Evolutionary conservation across 2,797 vertebrate species (phyloP).

Genomic region (Myripristis jacobus): DNA sequence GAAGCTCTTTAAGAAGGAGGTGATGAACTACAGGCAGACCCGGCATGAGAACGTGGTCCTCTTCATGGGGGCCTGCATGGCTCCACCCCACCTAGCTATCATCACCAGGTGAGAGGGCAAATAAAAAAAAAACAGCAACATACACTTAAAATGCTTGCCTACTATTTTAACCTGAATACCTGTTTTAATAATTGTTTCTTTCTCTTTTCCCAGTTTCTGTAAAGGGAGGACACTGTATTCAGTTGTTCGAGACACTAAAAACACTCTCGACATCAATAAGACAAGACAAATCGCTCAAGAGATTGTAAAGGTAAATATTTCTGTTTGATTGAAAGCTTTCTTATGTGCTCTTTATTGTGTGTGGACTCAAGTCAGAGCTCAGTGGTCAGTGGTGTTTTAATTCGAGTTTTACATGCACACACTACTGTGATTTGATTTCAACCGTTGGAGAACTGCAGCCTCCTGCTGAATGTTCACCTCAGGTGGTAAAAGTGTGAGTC

Average conservation of each 20-base stretch:
- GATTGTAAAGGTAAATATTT: constrained; percentile 91
- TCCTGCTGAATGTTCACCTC: too few relatives aligned
- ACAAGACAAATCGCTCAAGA: constrained; percentile 98
- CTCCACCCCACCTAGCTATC: constrained; percentile 97
- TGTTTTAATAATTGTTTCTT: too few relatives aligned
- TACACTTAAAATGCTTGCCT: too few relatives aligned
- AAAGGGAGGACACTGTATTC: constrained; percentile 96
- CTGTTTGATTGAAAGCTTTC: background rate
- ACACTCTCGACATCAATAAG: constrained; percentile 94
- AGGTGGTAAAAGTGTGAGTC: too few relatives aligned
- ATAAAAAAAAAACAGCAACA: too few relatives aligned
- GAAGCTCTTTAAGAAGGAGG: constrained; percentile 99
- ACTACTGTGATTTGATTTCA: too few relatives aligned
- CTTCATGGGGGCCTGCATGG: constrained; percentile 99
- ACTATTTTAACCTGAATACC: too few relatives aligned
- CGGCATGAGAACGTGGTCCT: constrained; percentile 98
- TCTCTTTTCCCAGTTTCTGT: constrained; percentile 89
- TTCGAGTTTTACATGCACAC: too few relatives aligned
- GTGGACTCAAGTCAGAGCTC: too few relatives aligned
- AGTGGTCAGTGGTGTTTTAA: too few relatives aligned
- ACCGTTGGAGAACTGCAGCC: too few relatives aligned
- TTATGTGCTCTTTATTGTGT: background rate
- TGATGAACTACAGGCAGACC: constrained; percentile 99
- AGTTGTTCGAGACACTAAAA: constrained; percentile 93
- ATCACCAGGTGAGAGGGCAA: constrained; percentile 97